Base-by-base conservation (phyloP, 1,140 invertebrate genomes). In the Microplitis demolitor region DNA sequence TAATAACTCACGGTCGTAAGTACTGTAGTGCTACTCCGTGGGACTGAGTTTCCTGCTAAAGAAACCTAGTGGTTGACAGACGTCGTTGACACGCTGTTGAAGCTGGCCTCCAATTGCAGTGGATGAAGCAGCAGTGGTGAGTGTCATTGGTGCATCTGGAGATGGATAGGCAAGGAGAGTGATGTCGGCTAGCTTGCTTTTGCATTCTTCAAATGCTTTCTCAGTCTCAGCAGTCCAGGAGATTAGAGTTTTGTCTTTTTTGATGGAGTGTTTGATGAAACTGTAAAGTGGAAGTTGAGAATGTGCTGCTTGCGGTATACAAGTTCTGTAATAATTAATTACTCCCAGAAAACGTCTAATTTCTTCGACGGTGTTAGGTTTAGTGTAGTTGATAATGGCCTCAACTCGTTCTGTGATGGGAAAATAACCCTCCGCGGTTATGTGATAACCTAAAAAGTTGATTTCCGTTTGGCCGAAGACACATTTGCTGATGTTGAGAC, bases 371-470 rank as follows among this genome's bases (percentile, higher is more conserved):
- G 67, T 74, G 37, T 66, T 8, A 0, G 72, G 72, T 54, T 74
- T 69, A 14, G 45, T 69, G 31, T 63, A 73, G 5, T 81, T 51
- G 3, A 31, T 67, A 50, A 83, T 78, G 2, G 76, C 76, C 39
- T 73, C 11, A 3, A 82, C 64, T 60, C 78, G 78, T 2, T 79
- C 77, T 0, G 66, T 24, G 0, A 75, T 66, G 45, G 80, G 77
- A 71, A 72, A 73, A 9, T 73, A 76, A 14, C 88, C 87, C 9
- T 76, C 39, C 8, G 50, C 51, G 5, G 70, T 75, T 9, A 85
- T 74, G 8, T 64, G 56, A 85, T n/a, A n/a, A n/a, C n/a, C n/a
- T n/a, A n/a, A n/a, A n/a, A n/a, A n/a, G n/a, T n/a, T n/a, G n/a
- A n/a, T n/a, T n/a, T n/a, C n/a, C n/a, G n/a, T n/a, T n/a, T n/a